Base-by-base conservation (phyloP, 2,888 invertebrate species). In the Philonicus albiceps region DNA sequence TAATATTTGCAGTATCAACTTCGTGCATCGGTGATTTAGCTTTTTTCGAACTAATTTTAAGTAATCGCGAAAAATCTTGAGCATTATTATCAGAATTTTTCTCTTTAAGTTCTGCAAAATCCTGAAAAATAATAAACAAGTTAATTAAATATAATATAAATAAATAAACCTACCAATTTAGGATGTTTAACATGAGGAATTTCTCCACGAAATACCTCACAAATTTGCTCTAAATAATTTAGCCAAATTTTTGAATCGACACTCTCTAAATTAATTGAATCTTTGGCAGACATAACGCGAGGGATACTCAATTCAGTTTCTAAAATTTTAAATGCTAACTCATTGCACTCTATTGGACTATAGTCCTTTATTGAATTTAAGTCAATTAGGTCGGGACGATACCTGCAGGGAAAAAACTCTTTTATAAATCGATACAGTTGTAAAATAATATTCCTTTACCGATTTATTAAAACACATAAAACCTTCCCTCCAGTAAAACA, bases 371-470 rank as follows among this genome's bases (percentile, higher is more conserved):
- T 93, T 84, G 94, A 93, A 89, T 94, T 93, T 90, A 95, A 95
- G 89, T 98, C 96, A 89, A 98, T 93, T 89, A 98, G 93, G 93
- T 98, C 97, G 2, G 98, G 98, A 87, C 98, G 94, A 93, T 98
- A 98, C 88, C 97, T 95, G 90, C 95, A 95, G 53, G n/a, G n/a
- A 5, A 3, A 85, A 31, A 49, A 13, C 49, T 4, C 3, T 8
- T 85, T 31, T 27, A 75, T 74, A 55, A 22, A 75, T 27, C 22
- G 22, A 49, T 7, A 73, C 49, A n/a, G 4, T 64, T 34, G 19
- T 6, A 55, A 55, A 64, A 6, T 64, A 19, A n/a, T 5, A 30
- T 55, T 22, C 1, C 75, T 87, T 87, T 88, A 92, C 92, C 92
- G 91, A 89, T 91, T 92, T 40, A 92, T 92, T 86, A 92, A 89